Base-by-base conservation (phyloP, 2,113 vertebrate genomes). In the Bostrychus sinensis region DNA sequence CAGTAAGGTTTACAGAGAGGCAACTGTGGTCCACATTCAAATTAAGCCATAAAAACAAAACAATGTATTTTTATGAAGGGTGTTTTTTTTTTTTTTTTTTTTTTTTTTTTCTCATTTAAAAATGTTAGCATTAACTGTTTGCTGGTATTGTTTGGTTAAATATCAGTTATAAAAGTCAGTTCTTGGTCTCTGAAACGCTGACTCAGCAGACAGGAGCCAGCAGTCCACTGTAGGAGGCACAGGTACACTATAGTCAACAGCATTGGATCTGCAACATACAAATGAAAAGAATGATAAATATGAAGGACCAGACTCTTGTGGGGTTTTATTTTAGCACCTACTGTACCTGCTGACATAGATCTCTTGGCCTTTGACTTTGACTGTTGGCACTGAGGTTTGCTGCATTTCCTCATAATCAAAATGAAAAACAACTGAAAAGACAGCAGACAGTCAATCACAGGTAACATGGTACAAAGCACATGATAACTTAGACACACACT, bases 131-230 rank as follows among this genome's bases (percentile, higher is more conserved):
- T 16, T 51, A 51, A 8, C 7, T 16, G n/a, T n/a, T n/a, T 14
- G 11, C 12, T 39, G 12, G 4, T 39, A 12, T 12, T 39, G 11
- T 5, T 5, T 39, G 1, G 30, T 55, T 36, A 55, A 17, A 30
- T 57, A 12, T 5, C 34, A 51, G 9, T 78, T 82, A 81, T 26
- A 82, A 28, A 87, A 87, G 36, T 85, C 55, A 3, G 42, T 16
- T 51, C 77, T 62, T 1, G 3, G 16, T 56, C 58, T 55, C 70
- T 76, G 75, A 38, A 87, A 62, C 14, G 63, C 82, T 8, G 32
- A 46, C 14, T 81, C 75, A 28, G 79, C 25, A 45, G 75, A 6
- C 46, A 46, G 11, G 9, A 72, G 54, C 84, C 82, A 88, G 43
- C 88, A 89, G 6, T 10, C 13, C 22, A 56, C 1, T 5, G 0